Base-by-base conservation (phyloP, 2,113 vertebrate species). In the Plestiodon gilberti region DNA sequence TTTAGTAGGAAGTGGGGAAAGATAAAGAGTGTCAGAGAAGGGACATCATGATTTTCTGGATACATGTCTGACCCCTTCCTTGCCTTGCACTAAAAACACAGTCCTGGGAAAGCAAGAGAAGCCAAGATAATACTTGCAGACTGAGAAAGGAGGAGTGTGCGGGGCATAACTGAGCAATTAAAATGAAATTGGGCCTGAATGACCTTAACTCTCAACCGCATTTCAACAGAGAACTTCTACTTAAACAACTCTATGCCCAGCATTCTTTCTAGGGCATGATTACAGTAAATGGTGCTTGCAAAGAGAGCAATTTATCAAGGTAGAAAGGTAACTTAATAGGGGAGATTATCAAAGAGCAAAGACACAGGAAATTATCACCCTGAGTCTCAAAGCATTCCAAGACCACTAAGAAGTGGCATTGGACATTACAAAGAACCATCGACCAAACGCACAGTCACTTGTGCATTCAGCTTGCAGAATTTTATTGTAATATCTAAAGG, bases 261-360 rank as follows among this genome's bases (percentile, higher is more conserved):
- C 75, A 62, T 76, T 77, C 43, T 78, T 2, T 0, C 75, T 82
- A 13, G 7, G 30, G 57, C 43, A 81, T 89, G 71, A 82, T 55
- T 83, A 82, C 25, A 0, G 3, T 78, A 89, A 80, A 73, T 73
- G 59, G 82, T 55, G 55, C 80, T 0, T 83, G 70, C 70, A 82
- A 57, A 10, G 62, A 65, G 5, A 20, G 78, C 62, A 57, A 85
- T 82, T 81, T 89, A 91, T 69, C 76, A 83, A 38, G 65, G 73
- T 70, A 73, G 83, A 89, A 93, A 87, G 57, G 52, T 71, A 81
- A 92, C 52, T 35, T 83, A 88, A 81, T 40, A 87, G 52, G 20
- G 30, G 79, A 30, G 76, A 78, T 87, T 18, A 62, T 38, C 71
- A 48, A 90, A 94, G 57, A n/a, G 62, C 89, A 83, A 87, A 83